Conservation (phyloP, 2,113 vertebrate species). For the Callocephalon fimbriatum region DNA sequence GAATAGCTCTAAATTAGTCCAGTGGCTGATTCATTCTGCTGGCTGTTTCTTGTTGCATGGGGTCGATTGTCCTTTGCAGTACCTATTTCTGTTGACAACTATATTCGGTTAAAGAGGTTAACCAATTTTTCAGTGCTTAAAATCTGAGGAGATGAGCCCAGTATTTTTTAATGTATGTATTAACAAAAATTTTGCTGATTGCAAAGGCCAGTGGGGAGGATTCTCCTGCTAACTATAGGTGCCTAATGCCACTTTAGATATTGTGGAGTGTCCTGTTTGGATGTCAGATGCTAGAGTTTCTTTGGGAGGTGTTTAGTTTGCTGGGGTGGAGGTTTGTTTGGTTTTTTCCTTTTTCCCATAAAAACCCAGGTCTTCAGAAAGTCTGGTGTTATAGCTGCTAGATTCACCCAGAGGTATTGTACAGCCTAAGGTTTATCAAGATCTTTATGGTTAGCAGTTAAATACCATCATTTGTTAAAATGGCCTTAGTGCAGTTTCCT, state of each 20-base stretch:
- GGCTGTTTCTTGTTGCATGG: background rate
- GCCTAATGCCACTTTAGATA: background rate
- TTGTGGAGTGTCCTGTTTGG: background rate
- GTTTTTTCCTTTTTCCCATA: background rate
- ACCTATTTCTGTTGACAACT: background rate
- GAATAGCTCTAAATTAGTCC: background rate
- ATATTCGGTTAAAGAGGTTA: background rate
- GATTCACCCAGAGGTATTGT: background rate
- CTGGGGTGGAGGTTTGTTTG: rapidly evolving
- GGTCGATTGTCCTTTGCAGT: background rate
- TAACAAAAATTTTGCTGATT: background rate
- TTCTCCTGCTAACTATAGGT: background rate
- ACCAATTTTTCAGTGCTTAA: background rate
- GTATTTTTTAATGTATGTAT: background rate
- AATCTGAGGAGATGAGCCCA: background rate
- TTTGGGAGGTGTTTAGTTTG: rapidly evolving
- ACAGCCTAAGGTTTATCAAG: background rate
- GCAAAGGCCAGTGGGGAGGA: background rate
- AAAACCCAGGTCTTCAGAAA: background rate
- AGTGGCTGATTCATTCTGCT: background rate
- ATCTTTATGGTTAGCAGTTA: background rate
- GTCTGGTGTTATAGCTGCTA: background rate
- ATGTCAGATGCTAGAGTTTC: background rate
- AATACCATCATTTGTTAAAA: background rate
- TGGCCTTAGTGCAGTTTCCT: background rate